These are phyloP conservation scores for Ennomos erosarius DNA, from an alignment of 2,888 invertebrate species.

Conservation along the genomic window DNA sequence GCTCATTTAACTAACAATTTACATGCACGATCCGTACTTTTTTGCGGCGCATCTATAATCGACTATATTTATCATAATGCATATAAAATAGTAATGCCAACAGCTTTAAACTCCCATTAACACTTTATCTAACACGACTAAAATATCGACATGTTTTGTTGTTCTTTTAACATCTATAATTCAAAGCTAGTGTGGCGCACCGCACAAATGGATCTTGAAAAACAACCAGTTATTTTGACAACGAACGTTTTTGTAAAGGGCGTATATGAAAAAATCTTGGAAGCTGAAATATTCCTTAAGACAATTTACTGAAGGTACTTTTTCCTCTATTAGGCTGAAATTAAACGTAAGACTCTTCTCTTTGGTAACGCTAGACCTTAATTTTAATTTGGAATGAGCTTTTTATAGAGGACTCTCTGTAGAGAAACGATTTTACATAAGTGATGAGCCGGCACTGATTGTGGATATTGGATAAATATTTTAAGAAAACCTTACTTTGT, in stretches of 20 bases:
- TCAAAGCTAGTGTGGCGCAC: constrained; percentile 68
- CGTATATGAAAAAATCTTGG: constrained; percentile 54
- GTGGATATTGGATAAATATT: constrained; percentile 81
- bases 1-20: constrained; percentile 20
- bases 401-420: constrained; percentile 80
- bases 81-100: constrained; percentile 44
- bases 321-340: constrained; percentile 43
- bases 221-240: constrained; percentile 83
- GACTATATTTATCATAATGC: constrained; percentile 29
- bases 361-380: constrained; percentile 79
- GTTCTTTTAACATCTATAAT: constrained; percentile 75
- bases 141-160: constrained; percentile 78
- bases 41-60: constrained; percentile 6
- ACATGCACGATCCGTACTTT: constrained; percentile 7
- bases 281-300: constrained; percentile 48
- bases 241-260: constrained; percentile 54
- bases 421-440: constrained; percentile 83
- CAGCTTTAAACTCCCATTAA: constrained; percentile 63
- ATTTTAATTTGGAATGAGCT: constrained; percentile 84
- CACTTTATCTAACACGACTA: constrained; percentile 67
- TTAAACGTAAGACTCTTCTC: constrained; percentile 65
- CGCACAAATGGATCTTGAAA: constrained; percentile 80
- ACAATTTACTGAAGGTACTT: constrained; percentile 44
- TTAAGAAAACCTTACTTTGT: constrained; percentile 70
- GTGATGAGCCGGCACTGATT: constrained; percentile 83